Evolutionary conservation across 2,113 vertebrate genomes (phyloP), one percentile per base, ranked within the genome.

Genomic region (Fregata magnificens): DNA sequence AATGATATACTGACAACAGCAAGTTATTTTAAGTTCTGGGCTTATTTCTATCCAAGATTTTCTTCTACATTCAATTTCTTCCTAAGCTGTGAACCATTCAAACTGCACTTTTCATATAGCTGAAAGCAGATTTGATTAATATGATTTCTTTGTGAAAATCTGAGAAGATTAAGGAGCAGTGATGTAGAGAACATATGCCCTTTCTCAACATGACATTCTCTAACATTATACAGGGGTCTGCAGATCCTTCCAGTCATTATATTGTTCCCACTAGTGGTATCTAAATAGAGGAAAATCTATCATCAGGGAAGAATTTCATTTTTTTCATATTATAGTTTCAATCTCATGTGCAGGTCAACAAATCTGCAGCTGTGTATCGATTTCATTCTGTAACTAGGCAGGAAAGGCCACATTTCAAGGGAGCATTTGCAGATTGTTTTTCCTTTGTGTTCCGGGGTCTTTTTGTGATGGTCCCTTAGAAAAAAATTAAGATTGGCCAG

Each of bases 51-150:
- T 94, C 95, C 88, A 90, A 97, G 82, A 90, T 97, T 98, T 98
- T 97, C 91, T 97, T 96, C 96, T 88, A 86, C 97, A 98, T 98
- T 97, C 95, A 98, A 97, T 98, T 98, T 97, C 94, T 95, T 95
- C 91, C 96, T 94, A 98, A 98, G 97, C 97, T 84, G 34, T 95
- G 97, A 97, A 96, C 97, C 97, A 98, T 98, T 98, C 97, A 97
- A 95, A 91, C 92, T 89, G 90, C 45, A 98, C 96, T 98, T 98
- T 98, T 98, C 94, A 96, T 96, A 97, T 15, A 97, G 84, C 89
- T 98, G 95, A 98, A 98, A 98, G 97, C 79, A 98, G 98, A 98
- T 98, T 98, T 98, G 97, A 98, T 98, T 98, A 98, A 98, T 97
- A 96, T 98, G 96, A 97, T 97, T 98, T 98, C 97, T 98, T 97